Conservation (phyloP, 2,113 vertebrate species). For the Scatophagus argus region DNA sequence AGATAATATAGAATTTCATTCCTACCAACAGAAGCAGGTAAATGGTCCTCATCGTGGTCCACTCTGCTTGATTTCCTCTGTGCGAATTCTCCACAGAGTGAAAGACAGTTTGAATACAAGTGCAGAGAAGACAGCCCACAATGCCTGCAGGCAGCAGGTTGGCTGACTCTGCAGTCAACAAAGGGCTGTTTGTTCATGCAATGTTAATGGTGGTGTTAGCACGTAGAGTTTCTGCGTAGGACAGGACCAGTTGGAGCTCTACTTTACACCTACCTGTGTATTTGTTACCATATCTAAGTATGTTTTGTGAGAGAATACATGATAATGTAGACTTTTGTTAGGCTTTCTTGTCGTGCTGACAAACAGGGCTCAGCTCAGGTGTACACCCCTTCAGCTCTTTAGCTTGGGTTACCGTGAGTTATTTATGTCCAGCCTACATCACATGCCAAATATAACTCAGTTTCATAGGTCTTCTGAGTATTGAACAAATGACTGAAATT, state of each 20-base stretch:
- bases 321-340: neutral
- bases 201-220: neutral
- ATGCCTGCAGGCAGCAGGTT: slow-evolving; percentile 45
- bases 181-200: slow-evolving; percentile 12
- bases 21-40: slow-evolving; percentile 71
- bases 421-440: slow-evolving; percentile 29
- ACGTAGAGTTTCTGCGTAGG: neutral
- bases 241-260: neutral
- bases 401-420: slow-evolving; percentile 56
- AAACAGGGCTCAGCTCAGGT: slow-evolving; percentile 17
- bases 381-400: slow-evolving; percentile 1
- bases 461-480: neutral
- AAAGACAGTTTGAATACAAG: neutral
- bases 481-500: neutral
- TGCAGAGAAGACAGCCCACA: slow-evolving; percentile 51
- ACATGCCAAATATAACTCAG: neutral
- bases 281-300: neutral
- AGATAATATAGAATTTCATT: neutral
- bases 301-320: neutral
- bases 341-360: neutral
- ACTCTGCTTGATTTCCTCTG: slow-evolving; percentile 10
- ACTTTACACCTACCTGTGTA: neutral
- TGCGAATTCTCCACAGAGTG: slow-evolving; percentile 5
- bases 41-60: slow-evolving; percentile 49
- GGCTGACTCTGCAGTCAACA: slow-evolving; percentile 24